Conservation (phyloP, 2,113 vertebrate genomes). For the Choloepus hoffmanni region DNA sequence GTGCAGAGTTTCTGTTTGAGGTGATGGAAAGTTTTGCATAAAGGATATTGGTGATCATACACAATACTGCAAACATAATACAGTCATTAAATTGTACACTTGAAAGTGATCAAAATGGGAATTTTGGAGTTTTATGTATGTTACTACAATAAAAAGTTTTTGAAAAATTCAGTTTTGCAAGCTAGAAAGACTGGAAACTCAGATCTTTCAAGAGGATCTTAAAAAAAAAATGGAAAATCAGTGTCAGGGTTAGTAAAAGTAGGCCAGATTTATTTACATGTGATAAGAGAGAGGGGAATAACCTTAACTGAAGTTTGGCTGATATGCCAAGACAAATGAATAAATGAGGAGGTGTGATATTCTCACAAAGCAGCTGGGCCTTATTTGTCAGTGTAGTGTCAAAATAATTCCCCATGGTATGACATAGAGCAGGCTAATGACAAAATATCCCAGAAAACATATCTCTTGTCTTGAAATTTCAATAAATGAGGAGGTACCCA, state of each 20-base stretch:
- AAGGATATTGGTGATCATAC: too few species aligned
- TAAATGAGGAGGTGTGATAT: background rate
- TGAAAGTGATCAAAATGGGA: too few species aligned
- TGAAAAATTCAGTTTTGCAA: too few species aligned
- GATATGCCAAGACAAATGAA: background rate
- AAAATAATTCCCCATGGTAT: background rate
- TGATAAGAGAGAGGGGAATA: background rate
- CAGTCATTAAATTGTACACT: too few species aligned
- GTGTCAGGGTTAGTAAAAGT: background rate
- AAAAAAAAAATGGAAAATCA: background rate
- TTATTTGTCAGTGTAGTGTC: background rate
- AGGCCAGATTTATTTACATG: background rate
- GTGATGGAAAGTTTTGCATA: too few species aligned
- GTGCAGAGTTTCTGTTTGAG: too few species aligned
- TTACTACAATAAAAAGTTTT: too few species aligned
- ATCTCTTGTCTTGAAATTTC: background rate
- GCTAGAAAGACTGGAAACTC: too few species aligned
- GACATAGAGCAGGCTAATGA: background rate
- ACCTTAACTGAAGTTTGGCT: background rate
- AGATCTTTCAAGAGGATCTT: too few species aligned
- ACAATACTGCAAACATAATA: too few species aligned
- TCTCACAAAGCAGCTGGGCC: background rate
- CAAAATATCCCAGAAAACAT: background rate
- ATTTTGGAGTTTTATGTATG: too few species aligned
- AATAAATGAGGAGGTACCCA: rapidly evolving